Conservation (phyloP, 2,113 vertebrate genomes). For the Caloenas nicobarica region DNA sequence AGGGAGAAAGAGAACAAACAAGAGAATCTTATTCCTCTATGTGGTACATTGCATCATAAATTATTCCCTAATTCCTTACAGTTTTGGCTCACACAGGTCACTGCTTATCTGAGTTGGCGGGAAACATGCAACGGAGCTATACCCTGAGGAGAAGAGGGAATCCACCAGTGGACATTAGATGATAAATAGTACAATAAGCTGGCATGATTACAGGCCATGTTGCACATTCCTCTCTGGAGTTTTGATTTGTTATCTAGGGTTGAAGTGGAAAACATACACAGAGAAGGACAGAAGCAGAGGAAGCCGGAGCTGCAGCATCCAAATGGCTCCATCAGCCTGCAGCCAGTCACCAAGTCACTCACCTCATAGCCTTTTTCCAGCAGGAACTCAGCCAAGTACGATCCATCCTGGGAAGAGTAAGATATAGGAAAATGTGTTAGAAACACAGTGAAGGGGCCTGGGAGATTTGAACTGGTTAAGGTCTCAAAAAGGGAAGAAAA, state of each 20-base stretch:
- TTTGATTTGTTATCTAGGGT: constrained; percentile 87
- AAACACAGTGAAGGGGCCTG: background rate
- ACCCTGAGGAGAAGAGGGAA: constrained; percentile 70
- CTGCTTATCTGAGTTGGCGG: constrained; percentile 75
- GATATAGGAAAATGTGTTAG: constrained; percentile 63
- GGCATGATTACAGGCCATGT: constrained; percentile 74
- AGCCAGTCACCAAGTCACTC: constrained; percentile 79
- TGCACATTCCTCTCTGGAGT: constrained; percentile 80
- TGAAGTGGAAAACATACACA: constrained; percentile 87
- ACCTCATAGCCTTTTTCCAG: constrained; percentile 96
- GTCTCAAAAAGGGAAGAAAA: background rate
- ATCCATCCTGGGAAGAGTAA: constrained; percentile 90
- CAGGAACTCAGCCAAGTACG: constrained; percentile 98
- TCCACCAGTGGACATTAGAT: constrained; percentile 57
- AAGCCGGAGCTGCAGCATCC: constrained; percentile 64
- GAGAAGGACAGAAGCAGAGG: constrained; percentile 72
- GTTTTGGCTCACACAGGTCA: constrained; percentile 40
- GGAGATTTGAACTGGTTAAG: background rate
- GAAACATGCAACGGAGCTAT: constrained; percentile 63
- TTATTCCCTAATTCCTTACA: constrained; percentile 58
- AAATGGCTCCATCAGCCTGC: constrained; percentile 73
- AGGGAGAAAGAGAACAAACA: background rate
- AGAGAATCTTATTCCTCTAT: constrained; percentile 28
- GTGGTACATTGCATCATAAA: constrained; percentile 63
- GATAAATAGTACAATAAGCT: constrained; percentile 88